These are phyloP conservation scores for Etheostoma spectabile DNA, from an alignment of 2,113 vertebrate species.

Conservation along the genomic window DNA sequence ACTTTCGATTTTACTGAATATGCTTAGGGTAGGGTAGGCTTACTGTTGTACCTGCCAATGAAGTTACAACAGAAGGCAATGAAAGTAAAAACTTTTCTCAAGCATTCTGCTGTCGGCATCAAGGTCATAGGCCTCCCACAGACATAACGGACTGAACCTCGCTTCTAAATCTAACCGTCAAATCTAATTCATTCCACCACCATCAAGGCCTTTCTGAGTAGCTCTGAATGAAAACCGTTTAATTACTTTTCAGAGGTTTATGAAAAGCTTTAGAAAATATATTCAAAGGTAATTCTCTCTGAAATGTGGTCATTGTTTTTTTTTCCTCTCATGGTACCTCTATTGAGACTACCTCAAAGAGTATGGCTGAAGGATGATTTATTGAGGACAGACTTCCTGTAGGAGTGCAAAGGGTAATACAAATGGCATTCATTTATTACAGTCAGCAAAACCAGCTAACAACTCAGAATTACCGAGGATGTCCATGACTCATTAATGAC, in stretches of 20 bases:
- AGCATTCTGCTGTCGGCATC: not conserved
- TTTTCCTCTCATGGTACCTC: conserved; percentile 1
- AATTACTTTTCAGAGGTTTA: not conserved
- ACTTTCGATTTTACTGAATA: not conserved
- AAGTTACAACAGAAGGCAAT: not conserved
- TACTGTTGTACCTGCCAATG: not conserved
- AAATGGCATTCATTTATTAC: not conserved
- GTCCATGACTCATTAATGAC: not conserved
- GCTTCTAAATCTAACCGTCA: conserved; percentile 1
- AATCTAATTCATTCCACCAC: not conserved
- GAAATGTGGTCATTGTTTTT: conserved; percentile 21
- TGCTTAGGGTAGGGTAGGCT: not conserved
- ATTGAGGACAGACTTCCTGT: not conserved
- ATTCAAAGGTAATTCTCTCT: conserved; percentile 30
- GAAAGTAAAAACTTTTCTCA: not conserved
- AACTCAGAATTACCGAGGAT: not conserved
- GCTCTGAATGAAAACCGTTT: not conserved
- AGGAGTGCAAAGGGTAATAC: not conserved
- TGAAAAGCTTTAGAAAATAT: conserved; percentile 38
- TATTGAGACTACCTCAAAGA: not conserved
- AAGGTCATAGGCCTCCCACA: conserved; percentile 22
- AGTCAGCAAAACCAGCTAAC: not conserved
- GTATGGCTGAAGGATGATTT: not conserved
- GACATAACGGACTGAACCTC: not conserved
- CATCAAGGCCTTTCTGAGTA: conserved; percentile 15